A percentile compares a stretch with the other conserved stretches of the same genome.
Conservation (phyloP, 2,888 invertebrate genomes). For the Nowickia ferox region DNA sequence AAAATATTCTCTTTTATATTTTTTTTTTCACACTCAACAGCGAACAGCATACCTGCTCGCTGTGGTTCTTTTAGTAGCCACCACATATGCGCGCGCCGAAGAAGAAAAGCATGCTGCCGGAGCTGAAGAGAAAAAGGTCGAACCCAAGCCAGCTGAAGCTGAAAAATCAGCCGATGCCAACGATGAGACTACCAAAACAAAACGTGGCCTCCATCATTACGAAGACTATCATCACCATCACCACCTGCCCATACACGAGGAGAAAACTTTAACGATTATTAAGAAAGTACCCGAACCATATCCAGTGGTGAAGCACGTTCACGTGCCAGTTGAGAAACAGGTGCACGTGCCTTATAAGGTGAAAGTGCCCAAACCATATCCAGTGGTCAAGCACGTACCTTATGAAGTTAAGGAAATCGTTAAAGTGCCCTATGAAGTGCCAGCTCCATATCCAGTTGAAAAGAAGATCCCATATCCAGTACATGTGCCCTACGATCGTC, state of each 20-base stretch:
- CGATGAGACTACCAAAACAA: slow-evolving; percentile 89
- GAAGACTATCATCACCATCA: slow-evolving; percentile 82
- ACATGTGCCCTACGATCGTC: slow-evolving; percentile 89
- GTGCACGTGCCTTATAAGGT: slow-evolving; percentile 87
- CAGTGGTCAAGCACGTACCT: slow-evolving; percentile 88
- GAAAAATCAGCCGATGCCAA: slow-evolving; percentile 74
- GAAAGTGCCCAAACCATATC: slow-evolving; percentile 88
- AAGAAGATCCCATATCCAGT: slow-evolving; percentile 90
- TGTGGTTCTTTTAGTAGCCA: slow-evolving; percentile 85
- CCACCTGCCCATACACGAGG: slow-evolving; percentile 82
- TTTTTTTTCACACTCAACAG: slow-evolving; percentile 72
- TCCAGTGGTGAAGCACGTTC: slow-evolving; percentile 87
- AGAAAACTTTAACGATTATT: slow-evolving; percentile 89
- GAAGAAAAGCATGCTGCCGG: slow-evolving; percentile 85
- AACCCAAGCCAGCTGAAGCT: slow-evolving; percentile 77
- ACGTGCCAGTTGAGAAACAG: slow-evolving; percentile 86
- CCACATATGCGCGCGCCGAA: slow-evolving; percentile 82
- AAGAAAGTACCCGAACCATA: slow-evolving; percentile 89
- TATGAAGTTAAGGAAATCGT: slow-evolving; percentile 91
- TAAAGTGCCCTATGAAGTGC: slow-evolving; percentile 91
- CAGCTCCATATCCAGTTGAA: slow-evolving; percentile 91
- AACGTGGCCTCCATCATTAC: slow-evolving; percentile 88
- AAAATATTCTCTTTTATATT: not conserved
- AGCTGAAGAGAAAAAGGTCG: slow-evolving; percentile 83
- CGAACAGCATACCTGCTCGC: slow-evolving; percentile 83